Evolutionary conservation across 2,888 invertebrate genomes (phyloP), one percentile per base, ranked within the genome.

Genomic region (Netelia virgata): DNA sequence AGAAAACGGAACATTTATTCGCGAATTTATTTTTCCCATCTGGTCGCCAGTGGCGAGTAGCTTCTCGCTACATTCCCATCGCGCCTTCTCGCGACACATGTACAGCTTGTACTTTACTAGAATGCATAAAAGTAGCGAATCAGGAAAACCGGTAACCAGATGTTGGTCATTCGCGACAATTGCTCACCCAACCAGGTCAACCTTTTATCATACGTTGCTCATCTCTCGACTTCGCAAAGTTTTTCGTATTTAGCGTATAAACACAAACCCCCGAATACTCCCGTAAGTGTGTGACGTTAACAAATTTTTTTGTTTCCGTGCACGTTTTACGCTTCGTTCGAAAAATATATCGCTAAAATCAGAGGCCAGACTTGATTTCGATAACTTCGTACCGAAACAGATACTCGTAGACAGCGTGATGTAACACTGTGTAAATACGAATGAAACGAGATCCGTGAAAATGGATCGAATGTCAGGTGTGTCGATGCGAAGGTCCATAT

Each of bases 401-500:
- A 36, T 36, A 6, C 6, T 36, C 36, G 36, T 36, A 36, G 36
- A 36, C 36, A 36, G 36, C 36, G 36, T 36, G 36, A 36, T 36
- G 36, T 36, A 36, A 36, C 36, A 6, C 36, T 36, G 36, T 36
- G 36, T 47, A 50, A 50, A 14, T 14, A 20, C 16, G 57, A 55
- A 5, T 9, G 18, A 36, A 8, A 23, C 50, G 18, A n/a, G 11
- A 16, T 82, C 20, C 16, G 50, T 10, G 74, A 55, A 63, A 74
- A 83, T 55, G 69, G 50, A 79, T 79, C 53, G 74, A 75, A 61
- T 53, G 43, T 69, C 55, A 64, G 74, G 63, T 79, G 53, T 59
- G 57, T 53, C 50, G 64, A 6, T 47, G 69, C 8, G 23, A 75
- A 70, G 41, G 23, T 18, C 55, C n/a, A 14, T 47, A 50, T 10